Percentiles rank a stretch among this genome's conserved stretches.
phyloP scores from a whole-genome alignment of 2,797 vertebrate species.

The Tarsius wallacei region DNA sequence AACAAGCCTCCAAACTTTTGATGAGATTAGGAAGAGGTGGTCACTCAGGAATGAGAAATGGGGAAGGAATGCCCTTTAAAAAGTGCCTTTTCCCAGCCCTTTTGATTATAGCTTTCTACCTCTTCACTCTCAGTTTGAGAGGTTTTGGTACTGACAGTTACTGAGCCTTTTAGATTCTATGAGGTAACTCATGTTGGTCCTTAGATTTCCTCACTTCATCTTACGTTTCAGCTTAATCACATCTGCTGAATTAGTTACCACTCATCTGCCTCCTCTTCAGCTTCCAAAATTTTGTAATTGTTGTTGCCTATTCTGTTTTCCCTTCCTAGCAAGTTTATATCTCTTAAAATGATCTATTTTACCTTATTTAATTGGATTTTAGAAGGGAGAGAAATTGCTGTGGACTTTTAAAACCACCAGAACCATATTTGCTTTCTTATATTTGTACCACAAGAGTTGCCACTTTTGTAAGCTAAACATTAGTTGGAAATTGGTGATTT shows the following conservation, averaged over 20 bases:
- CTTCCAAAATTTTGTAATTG: background rate
- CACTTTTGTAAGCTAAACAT: constrained; percentile 33
- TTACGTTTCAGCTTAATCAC: background rate
- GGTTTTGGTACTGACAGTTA: background rate
- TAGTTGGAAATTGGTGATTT: background rate
- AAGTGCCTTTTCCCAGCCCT: background rate
- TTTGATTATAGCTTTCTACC: background rate
- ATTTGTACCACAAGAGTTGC: background rate
- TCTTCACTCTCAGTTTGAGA: background rate
- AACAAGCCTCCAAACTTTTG: background rate
- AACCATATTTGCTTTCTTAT: background rate
- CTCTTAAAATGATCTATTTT: background rate
- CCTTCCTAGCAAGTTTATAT: background rate
- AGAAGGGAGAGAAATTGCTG: background rate
- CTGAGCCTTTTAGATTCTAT: background rate
- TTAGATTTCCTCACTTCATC: background rate
- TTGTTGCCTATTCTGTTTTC: background rate
- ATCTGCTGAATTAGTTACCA: background rate
- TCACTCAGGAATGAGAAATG: background rate
- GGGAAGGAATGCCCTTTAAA: background rate
- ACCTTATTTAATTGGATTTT: background rate
- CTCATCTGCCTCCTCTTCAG: background rate
- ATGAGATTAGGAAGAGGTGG: background rate
- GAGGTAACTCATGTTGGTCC: background rate
- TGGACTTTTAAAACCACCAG: background rate